These are phyloP conservation scores for Halcyon chelicuti DNA, from an alignment of 2,797 vertebrate species.

Conservation along the genomic window DNA sequence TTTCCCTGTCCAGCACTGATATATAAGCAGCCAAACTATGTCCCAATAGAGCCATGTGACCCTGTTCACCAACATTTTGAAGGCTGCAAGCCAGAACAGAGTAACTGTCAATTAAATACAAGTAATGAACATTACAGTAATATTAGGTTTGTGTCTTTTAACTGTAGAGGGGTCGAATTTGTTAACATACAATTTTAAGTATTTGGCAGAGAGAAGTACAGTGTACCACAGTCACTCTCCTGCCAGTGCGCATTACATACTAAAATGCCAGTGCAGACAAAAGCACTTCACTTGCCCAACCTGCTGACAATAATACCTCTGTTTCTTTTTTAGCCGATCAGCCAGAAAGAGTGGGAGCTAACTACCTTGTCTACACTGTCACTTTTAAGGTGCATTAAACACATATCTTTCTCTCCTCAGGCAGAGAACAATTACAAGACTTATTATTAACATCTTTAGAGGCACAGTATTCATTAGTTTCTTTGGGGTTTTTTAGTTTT, in stretches of 20 bases:
- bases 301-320: neutral
- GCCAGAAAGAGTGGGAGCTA: neutral
- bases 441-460: neutral
- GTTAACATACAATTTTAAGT: neutral
- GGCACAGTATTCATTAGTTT: neutral
- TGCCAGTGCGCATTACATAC: neutral
- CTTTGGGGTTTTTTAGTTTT: accelerated
- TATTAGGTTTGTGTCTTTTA: neutral
- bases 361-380: neutral
- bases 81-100: conserved; percentile 81
- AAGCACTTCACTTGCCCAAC: neutral
- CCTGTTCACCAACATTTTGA: conserved; percentile 92
- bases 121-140: neutral
- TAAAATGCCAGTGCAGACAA: neutral
- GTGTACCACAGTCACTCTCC: neutral
- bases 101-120: neutral
- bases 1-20: conserved; percentile 90
- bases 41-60: conserved; percentile 94
- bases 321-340: neutral
- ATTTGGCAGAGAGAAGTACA: neutral
- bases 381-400: neutral
- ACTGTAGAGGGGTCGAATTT: neutral
- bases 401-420: neutral
- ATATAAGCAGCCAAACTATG: conserved; percentile 96
- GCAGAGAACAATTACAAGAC: neutral